These are phyloP conservation scores for Amphimedon queenslandica DNA, from an alignment of 37 sponge, comb jelly and placozoan genomes.

Conservation along the genomic window DNA sequence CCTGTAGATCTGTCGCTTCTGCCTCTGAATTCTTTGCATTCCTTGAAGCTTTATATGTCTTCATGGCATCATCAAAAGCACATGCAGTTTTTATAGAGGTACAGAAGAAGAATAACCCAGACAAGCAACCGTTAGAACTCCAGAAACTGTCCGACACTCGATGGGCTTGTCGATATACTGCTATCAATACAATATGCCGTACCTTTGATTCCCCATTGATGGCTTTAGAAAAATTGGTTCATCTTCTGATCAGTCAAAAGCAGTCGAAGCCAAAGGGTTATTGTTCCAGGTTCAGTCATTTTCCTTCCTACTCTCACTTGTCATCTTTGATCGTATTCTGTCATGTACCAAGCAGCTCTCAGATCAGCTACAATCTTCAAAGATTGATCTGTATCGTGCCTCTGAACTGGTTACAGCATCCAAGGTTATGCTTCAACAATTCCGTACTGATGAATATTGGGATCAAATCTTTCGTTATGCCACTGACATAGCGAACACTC, in stretches of 20 bases:
- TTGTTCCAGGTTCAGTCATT: slow-evolving; percentile 28
- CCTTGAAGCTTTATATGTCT: no score
- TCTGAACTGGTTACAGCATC: not conserved
- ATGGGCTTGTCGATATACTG: no score
- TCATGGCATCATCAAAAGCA: no score
- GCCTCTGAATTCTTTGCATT: no score
- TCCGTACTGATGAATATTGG: not conserved
- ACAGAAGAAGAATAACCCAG: slow-evolving; percentile 38
- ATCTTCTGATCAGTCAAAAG: not conserved
- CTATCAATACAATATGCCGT: slow-evolving; percentile 35
- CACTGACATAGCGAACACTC: not conserved
- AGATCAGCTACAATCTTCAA: slow-evolving; percentile 26
- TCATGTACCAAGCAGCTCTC: no score
- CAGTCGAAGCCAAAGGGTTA: slow-evolving; percentile 34
- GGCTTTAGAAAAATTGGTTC: slow-evolving; percentile 13
- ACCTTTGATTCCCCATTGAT: slow-evolving; percentile 17
- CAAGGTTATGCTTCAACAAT: not conserved
- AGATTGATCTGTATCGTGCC: not conserved
- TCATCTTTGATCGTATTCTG: slow-evolving; percentile 31
- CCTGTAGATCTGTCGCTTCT: slow-evolving; percentile 37
- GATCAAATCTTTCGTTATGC: not conserved
- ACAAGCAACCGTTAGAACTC: slow-evolving; percentile 30
- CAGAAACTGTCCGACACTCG: slow-evolving; percentile 45
- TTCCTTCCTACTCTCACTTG: slow-evolving; percentile 17
- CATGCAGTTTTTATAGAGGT: slow-evolving; percentile 34